Conservation (phyloP, 2,888 invertebrate genomes). For the Pimpla rufipes region DNA sequence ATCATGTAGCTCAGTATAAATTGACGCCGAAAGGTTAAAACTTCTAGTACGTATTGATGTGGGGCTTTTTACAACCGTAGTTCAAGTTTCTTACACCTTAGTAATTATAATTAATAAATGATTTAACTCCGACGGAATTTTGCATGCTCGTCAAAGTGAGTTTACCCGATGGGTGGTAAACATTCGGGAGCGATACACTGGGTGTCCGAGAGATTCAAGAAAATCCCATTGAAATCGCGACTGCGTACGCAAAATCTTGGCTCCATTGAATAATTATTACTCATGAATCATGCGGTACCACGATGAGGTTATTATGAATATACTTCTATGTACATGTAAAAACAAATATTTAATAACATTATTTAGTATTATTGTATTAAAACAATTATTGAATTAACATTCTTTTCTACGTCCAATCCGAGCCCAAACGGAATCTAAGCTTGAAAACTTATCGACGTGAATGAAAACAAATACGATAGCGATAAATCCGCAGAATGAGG, state of each 20-base stretch:
- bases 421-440: slow-evolving; percentile 11
- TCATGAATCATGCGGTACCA: slow-evolving; percentile 75
- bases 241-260: slow-evolving; percentile 82
- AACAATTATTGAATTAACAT: slow-evolving; percentile 57
- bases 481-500: no score
- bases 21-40: slow-evolving; percentile 48
- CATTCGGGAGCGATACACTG: neutral
- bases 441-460: neutral
- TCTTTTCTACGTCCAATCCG: slow-evolving; percentile 46
- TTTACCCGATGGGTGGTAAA: neutral
- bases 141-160: slow-evolving; percentile 35
- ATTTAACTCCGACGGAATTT: slow-evolving; percentile 38
- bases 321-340: slow-evolving; percentile 80
- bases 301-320: slow-evolving; percentile 74
- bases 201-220: slow-evolving; percentile 32
- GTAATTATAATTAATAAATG: slow-evolving; percentile 33
- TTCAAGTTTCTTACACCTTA: slow-evolving; percentile 60
- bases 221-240: slow-evolving; percentile 69
- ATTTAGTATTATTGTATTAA: slow-evolving; percentile 79
- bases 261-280: slow-evolving; percentile 77
- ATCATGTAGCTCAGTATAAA: slow-evolving; percentile 34
- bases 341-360: slow-evolving; percentile 81
- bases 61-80: slow-evolving; percentile 63
- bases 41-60: slow-evolving; percentile 61
- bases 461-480: no score